Base-by-base conservation (phyloP, 2,797 vertebrate species). In the Acanthurus lineatus region DNA sequence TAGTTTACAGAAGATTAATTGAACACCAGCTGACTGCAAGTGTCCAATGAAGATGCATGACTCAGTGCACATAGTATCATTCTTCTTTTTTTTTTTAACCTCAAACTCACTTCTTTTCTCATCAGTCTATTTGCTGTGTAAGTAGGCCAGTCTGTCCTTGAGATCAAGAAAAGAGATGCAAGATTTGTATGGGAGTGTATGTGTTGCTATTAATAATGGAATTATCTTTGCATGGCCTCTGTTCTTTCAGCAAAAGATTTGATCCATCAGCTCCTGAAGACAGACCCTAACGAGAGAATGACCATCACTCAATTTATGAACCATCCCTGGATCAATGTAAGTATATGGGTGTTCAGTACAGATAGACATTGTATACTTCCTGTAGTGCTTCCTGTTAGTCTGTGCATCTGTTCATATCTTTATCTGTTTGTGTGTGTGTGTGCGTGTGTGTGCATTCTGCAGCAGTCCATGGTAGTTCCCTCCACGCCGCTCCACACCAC, bases 311-410 rank as follows among this genome's bases (percentile, higher is more conserved):
- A 98, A 49, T 99, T 99, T 73, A 99, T 96, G 97, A 99, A 98
- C 93, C 96, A 99, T 71, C 96, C 97, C 40, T 99, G 98, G 98
- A 99, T 99, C 91, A 99, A 97, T 4, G 98, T 99, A 89, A 96
- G 96, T 85, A n/a, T 59, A 17, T 40, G 48, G 54, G 48, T 63
- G 11, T 74, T 3, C 5, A 15, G 4, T 12, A 19, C 49, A 44
- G 7, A 47, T 7, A 8, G 3, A 40, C 22, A 3, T 15, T 45
- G 4, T 25, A 1, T 6, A 3, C 44, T 51, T 63, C n/a, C 48
- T 66, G 9, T 59, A 2, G 19, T 53, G 53, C 6, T 65, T 66
- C 17, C n/a, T 79, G 53, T 51, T 65, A 40, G 7, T 70, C 35
- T 47, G 32, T 44, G 19, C 63, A 28, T 73, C 5, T 81, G 20